Evolutionary conservation across 2,797 vertebrate genomes (phyloP).

Genomic region (Anableps anableps): DNA sequence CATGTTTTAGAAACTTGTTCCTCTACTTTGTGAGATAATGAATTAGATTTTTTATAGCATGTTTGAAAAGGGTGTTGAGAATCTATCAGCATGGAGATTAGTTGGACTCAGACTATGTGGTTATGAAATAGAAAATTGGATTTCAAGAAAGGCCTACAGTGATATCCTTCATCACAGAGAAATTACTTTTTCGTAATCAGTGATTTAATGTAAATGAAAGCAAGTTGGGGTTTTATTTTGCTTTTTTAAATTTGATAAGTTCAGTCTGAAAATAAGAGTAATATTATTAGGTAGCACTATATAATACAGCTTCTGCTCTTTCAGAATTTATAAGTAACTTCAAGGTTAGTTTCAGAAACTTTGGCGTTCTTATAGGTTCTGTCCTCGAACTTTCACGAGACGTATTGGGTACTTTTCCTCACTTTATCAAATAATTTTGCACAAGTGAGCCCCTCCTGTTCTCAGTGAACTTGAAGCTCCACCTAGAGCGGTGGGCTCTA

Average conservation of each 20-base stretch:
- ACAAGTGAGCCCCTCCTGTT: no score
- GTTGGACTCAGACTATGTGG: conserved; percentile 7
- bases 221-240: conserved; percentile 1
- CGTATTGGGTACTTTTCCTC: no score
- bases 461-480: no score
- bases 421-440: no score
- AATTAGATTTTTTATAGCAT: conserved; percentile 18
- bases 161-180: background rate
- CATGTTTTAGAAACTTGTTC: conserved; percentile 10
- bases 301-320: background rate
- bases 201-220: background rate
- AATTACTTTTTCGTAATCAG: background rate
- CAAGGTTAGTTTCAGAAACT: no score
- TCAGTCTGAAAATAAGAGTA: background rate
- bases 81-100: conserved; percentile 7
- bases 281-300: background rate
- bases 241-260: background rate
- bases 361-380: no score
- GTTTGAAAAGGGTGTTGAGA: background rate
- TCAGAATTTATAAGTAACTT: background rate
- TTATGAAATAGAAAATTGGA: conserved; percentile 25
- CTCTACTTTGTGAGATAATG: conserved; percentile 5
- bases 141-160: background rate
- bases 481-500: no score
- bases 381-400: no score